Percentiles rank a stretch among this genome's conserved stretches.
phyloP scores from a whole-genome alignment of 53 echinoderm and acorn worm genomes.

The Echinometra lucunter region DNA sequence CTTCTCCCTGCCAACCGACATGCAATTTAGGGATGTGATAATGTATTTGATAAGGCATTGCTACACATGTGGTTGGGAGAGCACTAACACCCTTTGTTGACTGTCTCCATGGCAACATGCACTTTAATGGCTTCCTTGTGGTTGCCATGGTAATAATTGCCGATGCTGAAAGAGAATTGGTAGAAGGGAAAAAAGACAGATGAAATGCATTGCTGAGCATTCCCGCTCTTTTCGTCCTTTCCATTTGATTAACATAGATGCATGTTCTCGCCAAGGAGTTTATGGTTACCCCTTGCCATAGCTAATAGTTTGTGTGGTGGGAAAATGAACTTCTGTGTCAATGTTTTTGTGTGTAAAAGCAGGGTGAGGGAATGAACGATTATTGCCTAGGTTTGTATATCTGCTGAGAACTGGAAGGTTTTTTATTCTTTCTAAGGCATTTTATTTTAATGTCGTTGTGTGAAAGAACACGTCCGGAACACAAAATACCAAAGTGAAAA shows the following conservation, averaged over 20 bases:
- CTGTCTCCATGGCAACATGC: constrained; percentile 30
- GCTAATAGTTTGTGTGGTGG: background rate
- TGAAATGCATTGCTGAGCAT: background rate
- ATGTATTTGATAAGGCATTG: background rate
- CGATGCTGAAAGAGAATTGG: background rate
- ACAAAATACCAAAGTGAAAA: too few species aligned
- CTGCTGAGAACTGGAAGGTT: background rate
- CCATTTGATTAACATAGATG: background rate
- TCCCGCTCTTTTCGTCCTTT: background rate
- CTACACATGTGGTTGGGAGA: background rate
- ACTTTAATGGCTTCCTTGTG: constrained; percentile 31
- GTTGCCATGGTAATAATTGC: constrained; percentile 45
- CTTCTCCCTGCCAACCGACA: background rate
- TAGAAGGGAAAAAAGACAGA: background rate
- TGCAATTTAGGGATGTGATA: background rate
- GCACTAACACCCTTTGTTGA: background rate
- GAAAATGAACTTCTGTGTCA: background rate
- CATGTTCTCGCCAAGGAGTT: too few species aligned
- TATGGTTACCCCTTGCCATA: too few species aligned
- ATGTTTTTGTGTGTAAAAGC: background rate
- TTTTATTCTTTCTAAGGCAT: background rate
- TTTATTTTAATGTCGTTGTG: too few species aligned
- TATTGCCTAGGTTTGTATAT: background rate
- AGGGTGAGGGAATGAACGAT: background rate
- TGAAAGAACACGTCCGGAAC: too few species aligned